Base-by-base conservation (phyloP, 1,140 invertebrate species). In the Pseudoatta argentina region DNA sequence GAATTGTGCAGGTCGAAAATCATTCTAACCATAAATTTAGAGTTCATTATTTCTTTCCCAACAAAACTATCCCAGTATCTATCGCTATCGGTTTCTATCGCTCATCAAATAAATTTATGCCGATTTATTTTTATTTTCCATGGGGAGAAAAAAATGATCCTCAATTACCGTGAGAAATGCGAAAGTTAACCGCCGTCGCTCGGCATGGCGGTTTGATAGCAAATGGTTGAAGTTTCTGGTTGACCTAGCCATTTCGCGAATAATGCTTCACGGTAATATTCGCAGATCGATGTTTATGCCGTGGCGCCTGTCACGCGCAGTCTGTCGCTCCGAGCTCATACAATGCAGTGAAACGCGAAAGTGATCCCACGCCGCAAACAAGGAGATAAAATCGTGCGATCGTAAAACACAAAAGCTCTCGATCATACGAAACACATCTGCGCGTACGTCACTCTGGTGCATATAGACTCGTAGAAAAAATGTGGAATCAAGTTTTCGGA, bases 221-320 rank as follows among this genome's bases (percentile, higher is more conserved):
- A 34, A 73, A 82, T 34, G 66, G 21, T 82, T 71, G 57, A 61
- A 48, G 39, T 83, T 61, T 75, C 69, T 73, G 69, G 27, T 75
- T 61, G 34, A 59, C 61, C 79, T 73, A 59, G 79, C 67, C 79
- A 83, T 83, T 83, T 83, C 55, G 69, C 79, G 67, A 75, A 44
- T 75, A 83, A 75, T 83, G 79, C 79, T 61, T 73, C 48, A 75
- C 79, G 69, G 55, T 83, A 83, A 83, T 83, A 75, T 82, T 82
- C 67, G 39, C 67, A 73, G 79, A 82, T 82, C 79, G 79, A 83
- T 83, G 69, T 83, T 83, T 83, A 83, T 83, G 69, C 79, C 55
- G 69, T 73, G 69, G 79, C 79, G 69, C 30, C 69, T 75, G 79
- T 83, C 79, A 83, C 79, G 69, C 79, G 79, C 79, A 83, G 79